Evolutionary conservation across 1,140 invertebrate genomes (phyloP).

Genomic region (Carcinoscorpius rotundicauda): DNA sequence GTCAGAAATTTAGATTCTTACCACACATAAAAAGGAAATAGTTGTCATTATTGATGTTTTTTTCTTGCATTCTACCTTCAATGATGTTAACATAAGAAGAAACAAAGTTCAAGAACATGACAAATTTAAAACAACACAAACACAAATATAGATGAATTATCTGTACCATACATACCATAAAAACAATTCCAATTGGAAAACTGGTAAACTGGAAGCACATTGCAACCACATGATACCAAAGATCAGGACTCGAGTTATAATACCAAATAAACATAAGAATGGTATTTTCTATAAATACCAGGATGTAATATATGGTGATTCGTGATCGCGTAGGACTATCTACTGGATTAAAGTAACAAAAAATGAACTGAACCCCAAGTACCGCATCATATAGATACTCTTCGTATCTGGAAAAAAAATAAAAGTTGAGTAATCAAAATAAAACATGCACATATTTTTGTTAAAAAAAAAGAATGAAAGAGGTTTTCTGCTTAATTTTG

Average conservation of each 20-base stretch:
- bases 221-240: conserved; percentile 18
- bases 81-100: no score
- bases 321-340: conserved; percentile 23
- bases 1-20: no score
- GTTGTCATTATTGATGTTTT: no score
- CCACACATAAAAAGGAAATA: no score
- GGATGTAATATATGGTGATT: conserved; percentile 21
- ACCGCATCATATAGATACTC: conserved; percentile 19
- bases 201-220: conserved; percentile 19
- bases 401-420: conserved; percentile 13
- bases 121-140: no score
- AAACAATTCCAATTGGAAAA: conserved; percentile 21
- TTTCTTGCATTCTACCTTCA: no score
- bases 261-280: conserved; percentile 24
- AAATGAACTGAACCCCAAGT: conserved; percentile 23
- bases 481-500: no score
- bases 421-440: background rate
- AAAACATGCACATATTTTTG: no score
- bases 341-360: conserved; percentile 27
- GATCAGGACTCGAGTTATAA: conserved; percentile 1
- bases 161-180: conserved; percentile 20
- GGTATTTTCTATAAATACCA: conserved; percentile 24
- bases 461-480: no score
- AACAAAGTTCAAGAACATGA: no score
- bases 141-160: no score